Percentiles rank a stretch among this genome's conserved stretches.
Evolutionary conservation across 2,113 vertebrate genomes (phyloP).

Genomic region (Indicator maculatus): DNA sequence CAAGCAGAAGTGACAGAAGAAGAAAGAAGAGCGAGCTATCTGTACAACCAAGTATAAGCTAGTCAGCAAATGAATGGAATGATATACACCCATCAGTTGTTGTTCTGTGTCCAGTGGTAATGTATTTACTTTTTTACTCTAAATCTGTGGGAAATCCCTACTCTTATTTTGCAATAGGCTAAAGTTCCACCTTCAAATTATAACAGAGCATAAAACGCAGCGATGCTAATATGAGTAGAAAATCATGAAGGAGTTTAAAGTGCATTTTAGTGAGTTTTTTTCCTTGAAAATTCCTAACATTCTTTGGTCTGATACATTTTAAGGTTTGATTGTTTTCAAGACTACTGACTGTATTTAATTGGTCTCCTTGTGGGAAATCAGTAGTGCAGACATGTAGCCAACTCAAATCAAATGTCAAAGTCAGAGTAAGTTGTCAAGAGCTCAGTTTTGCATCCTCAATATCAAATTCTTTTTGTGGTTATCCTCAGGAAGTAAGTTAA

Average conservation of each 20-base stretch:
- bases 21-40: no score
- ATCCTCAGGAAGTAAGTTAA: neutral
- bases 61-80: no score
- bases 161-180: no score
- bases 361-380: neutral
- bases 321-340: neutral
- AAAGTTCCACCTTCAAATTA: no score
- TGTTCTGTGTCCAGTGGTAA: no score
- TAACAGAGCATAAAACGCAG: neutral
- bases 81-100: no score
- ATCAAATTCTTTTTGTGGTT: neutral
- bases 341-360: neutral
- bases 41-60: no score
- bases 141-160: no score
- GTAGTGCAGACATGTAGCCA: neutral
- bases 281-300: neutral
- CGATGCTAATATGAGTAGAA: neutral
- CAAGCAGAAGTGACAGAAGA: no score
- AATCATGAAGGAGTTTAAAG: neutral
- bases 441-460: neutral
- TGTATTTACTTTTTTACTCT: no score
- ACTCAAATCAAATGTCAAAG: neutral
- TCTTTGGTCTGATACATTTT: neutral
- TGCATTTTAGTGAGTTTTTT: neutral
- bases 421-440: neutral